phyloP scores from a whole-genome alignment of 2,113 vertebrate genomes.

The Labeo catla region DNA sequence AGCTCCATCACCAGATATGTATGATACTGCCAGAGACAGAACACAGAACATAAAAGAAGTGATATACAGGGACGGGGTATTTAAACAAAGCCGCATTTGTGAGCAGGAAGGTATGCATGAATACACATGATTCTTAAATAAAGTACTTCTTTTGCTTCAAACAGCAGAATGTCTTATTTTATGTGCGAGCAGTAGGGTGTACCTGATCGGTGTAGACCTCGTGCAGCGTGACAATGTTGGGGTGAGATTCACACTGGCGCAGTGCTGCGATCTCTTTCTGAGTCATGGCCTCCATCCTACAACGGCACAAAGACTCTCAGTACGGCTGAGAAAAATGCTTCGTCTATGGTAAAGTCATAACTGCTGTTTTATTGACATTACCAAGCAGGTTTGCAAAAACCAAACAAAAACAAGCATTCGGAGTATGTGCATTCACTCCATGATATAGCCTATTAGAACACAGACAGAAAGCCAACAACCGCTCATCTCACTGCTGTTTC shows the following conservation, averaged over 20 bases:
- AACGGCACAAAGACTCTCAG: neutral
- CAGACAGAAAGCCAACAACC: neutral
- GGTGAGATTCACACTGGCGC: conserved; percentile 85
- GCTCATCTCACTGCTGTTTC: neutral
- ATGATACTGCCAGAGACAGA: conserved; percentile 77
- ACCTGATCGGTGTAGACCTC: conserved; percentile 91
- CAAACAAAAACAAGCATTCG: neutral
- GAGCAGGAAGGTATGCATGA: neutral
- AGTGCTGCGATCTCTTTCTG: conserved; percentile 88
- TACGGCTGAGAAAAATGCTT: neutral
- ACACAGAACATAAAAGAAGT: neutral
- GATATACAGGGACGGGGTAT: neutral
- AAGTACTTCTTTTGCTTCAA: neutral
- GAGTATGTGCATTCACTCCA: neutral
- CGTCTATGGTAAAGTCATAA: neutral
- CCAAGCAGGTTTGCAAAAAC: neutral
- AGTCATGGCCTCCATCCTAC: conserved; percentile 86
- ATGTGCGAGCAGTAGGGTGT: too few species aligned
- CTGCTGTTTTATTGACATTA: neutral
- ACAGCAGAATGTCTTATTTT: neutral
- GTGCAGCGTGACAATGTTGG: conserved; percentile 86
- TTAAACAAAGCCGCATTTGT: too few species aligned
- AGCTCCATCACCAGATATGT: conserved; percentile 91
- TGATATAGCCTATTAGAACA: neutral
- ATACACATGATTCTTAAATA: neutral